Base-by-base conservation (phyloP, 2,113 vertebrate species). In the Apeltes quadracus region DNA sequence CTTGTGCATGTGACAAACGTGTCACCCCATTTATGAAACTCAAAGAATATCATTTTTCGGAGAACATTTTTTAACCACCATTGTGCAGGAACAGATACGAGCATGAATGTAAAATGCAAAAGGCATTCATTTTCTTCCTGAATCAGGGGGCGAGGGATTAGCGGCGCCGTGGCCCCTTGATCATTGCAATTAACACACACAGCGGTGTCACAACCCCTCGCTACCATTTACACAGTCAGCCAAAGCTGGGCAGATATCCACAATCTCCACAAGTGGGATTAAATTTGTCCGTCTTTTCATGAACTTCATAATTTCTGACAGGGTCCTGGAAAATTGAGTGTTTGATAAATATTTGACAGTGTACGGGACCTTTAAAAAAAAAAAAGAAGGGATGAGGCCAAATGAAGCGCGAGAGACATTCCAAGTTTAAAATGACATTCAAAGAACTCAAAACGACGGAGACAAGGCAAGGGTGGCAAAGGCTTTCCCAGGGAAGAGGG, bases 181-280 rank as follows among this genome's bases (percentile, higher is more conserved):
- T 79, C 74, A 43, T 77, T 72, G 64, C 75, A 80, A 85, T 90
- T 80, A 88, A 84, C 65, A 85, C 77, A 67, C 62, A 46, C 46
- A 64, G 23, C 23, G 4, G 66, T 76, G 76, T 68, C 71, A 57
- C 46, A 75, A 75, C 75, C 82, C 38, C 29, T 8, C 12, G 61
- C 63, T 65, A 50, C 59, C 38, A 67, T 76, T 76, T 66, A 18
- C 29, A 51, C 69, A 83, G 57, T 78, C 64, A 69, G 68, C 79
- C 61, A 70, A 81, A 76, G 16, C 61, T 61, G 27, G 55, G 48
- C 41, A 68, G 70, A 80, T 76, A 85, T 54, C 55, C 54, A 83
- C 68, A 69, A 50, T 67, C 71, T 78, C 48, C 41, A 43, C 56
- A 64, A 75, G 69, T 61, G 43, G 72, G 71, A 81, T 84, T 78